phyloP scores from a whole-genome alignment of 2,888 invertebrate genomes.

The Tryphoninae sp. region DNA sequence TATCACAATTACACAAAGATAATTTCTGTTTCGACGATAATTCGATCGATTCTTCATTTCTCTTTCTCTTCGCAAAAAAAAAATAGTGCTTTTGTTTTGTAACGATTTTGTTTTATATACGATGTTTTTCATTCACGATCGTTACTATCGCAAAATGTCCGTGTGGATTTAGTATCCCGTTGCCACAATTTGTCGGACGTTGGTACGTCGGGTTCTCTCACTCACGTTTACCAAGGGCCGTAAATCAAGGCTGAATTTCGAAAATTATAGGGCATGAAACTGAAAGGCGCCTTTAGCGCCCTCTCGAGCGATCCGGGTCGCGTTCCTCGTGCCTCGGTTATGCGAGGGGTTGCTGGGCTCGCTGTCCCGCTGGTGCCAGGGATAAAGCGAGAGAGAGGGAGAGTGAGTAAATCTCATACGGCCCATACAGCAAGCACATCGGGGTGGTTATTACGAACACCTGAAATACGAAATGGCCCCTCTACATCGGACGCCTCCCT shows the following conservation, averaged over 20 bases:
- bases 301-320: constrained; percentile 62
- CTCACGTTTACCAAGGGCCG: constrained; percentile 56
- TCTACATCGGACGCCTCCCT: constrained; percentile 19
- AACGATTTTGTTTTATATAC: too few relatives aligned
- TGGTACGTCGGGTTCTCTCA: constrained; percentile 19
- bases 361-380: constrained; percentile 45
- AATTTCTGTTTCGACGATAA: too few relatives aligned
- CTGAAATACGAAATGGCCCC: constrained; percentile 76
- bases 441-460: constrained; percentile 76
- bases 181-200: constrained; percentile 6
- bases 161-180: not conserved
- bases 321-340: constrained; percentile 24
- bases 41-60: too few relatives aligned
- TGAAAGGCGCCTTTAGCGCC: constrained; percentile 70
- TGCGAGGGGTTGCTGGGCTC: constrained; percentile 37
- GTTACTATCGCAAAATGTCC: not conserved
- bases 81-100: not conserved
- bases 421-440: constrained; percentile 43
- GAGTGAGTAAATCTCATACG: constrained; percentile 10
- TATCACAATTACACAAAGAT: too few relatives aligned
- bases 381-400: constrained; percentile 13
- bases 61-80: not conserved
- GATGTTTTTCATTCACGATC: too few relatives aligned
- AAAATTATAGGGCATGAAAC: constrained; percentile 77
- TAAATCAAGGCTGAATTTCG: constrained; percentile 77